Evolutionary conservation across 2,797 vertebrate species (phyloP), one percentile per base, ranked within the genome.

Genomic region (Gymnothorax reevesii): DNA sequence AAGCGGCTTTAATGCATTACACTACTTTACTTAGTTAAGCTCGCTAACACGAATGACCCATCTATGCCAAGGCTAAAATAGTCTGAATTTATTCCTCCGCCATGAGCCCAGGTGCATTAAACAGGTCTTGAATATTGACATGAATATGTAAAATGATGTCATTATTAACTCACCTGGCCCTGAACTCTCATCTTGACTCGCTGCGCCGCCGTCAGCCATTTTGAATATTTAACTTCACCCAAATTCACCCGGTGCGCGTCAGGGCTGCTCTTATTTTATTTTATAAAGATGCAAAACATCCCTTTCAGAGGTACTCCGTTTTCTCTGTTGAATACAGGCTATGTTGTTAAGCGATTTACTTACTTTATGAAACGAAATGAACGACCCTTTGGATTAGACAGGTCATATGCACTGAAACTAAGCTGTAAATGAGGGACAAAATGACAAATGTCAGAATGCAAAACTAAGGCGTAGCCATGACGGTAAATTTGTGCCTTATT

Each of bases 81-180:
- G 3, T 42, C 42, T 80, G 64, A 49, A 83, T 57, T 57, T 25
- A 15, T 85, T 60, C 83, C 87, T 87, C 73, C 57, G 59, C 52
- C 79, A 64, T 75, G 83, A 57, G 25, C 33, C 57, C 62, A 42
- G 60, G 49, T 20, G 69, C 55, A 59, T 89, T 83, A 73, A 64
- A 85, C 79, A 86, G 55, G 73, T 25, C 82, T 83, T 90, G 95
- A 83, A 86, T 80, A 80, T 80, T 52, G 96, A 95, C 96, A 96
- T 97, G 96, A 97, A 97, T 97, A 97, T 97, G 96, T 97, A 97
- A 97, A 97, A 96, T 94, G 95, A 94, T 91, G 95, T 96, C 96
- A 96, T 96, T 94, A 97, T 96, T 96, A 42, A 42, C 33, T 42
- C 2, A 97, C 96, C 96, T 96, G 95, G 94, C 95, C 94, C 94